These are phyloP conservation scores for Pelobates fuscus DNA, from an alignment of 2,113 vertebrate genomes.

Conservation along the genomic window DNA sequence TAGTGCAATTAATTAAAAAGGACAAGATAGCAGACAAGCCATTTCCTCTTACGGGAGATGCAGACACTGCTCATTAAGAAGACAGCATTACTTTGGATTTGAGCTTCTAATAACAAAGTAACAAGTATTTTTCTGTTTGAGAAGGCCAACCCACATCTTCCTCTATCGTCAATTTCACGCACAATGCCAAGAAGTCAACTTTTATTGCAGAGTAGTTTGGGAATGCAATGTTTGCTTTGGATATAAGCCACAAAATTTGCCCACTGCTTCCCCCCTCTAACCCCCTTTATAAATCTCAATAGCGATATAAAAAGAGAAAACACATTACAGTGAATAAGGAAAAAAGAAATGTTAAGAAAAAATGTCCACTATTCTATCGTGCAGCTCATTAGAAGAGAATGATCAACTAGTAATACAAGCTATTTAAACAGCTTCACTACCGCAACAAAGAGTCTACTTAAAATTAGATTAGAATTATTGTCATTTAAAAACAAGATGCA, in stretches of 20 bases:
- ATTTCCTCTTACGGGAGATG: slow-evolving; percentile 25
- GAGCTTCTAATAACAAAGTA: slow-evolving; percentile 19
- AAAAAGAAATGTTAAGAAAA: too few relatives aligned
- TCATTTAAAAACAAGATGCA: too few relatives aligned
- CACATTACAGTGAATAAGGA: too few relatives aligned
- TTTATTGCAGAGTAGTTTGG: background rate
- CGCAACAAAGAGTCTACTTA: too few relatives aligned
- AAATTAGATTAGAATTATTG: too few relatives aligned
- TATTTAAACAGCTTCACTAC: too few relatives aligned
- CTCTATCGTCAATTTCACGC: slow-evolving; percentile 24
- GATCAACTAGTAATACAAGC: too few relatives aligned
- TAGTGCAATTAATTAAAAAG: slow-evolving; percentile 33
- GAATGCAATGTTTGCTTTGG: background rate
- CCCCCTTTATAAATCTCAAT: too few relatives aligned
- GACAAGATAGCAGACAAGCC: slow-evolving; percentile 40
- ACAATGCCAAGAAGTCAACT: slow-evolving; percentile 13
- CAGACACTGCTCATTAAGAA: slow-evolving; percentile 26
- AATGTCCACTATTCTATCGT: too few relatives aligned
- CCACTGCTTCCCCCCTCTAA: too few relatives aligned
- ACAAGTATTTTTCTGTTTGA: background rate
- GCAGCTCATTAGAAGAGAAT: too few relatives aligned
- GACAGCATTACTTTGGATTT: background rate
- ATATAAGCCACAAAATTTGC: background rate
- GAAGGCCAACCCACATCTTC: slow-evolving; percentile 2
- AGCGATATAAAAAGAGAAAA: too few relatives aligned